These are phyloP conservation scores for Aradophagus sp. DNA, from an alignment of 1,140 invertebrate genomes.

Conservation along the genomic window DNA sequence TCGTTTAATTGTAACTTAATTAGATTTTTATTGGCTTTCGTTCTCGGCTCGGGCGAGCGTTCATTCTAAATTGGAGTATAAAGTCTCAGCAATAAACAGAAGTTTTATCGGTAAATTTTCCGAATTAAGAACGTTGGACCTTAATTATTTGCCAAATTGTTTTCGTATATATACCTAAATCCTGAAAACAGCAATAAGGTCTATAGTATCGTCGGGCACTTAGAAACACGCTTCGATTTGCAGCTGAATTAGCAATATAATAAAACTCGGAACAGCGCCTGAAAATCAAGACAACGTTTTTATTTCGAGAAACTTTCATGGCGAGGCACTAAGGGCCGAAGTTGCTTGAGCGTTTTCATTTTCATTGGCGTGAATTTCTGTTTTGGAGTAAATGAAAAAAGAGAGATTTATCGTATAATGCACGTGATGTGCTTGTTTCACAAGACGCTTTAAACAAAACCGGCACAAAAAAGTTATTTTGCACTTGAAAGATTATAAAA, in stretches of 20 bases:
- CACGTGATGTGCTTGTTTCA: neutral
- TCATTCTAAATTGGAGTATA: conserved; percentile 18
- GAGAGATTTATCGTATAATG: too few species aligned
- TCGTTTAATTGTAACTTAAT: conserved; percentile 10
- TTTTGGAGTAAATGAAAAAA: too few species aligned
- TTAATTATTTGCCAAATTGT: conserved; percentile 38
- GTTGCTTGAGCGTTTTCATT: neutral
- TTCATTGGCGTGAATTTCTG: too few species aligned
- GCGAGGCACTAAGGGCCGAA: too few species aligned
- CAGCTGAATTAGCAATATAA: conserved; percentile 10
- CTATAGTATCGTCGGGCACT: conserved; percentile 5
- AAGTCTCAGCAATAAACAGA: conserved; percentile 12
- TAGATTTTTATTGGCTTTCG: conserved; percentile 9
- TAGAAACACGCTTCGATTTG: conserved; percentile 30
- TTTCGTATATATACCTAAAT: conserved; percentile 36
- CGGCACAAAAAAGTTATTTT: conserved; percentile 6
- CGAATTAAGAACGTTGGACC: conserved; percentile 5
- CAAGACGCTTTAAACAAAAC: conserved; percentile 10
- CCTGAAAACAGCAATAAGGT: conserved; percentile 1
- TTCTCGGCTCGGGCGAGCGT: conserved; percentile 2
- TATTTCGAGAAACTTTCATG: neutral
- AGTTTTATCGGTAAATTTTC: conserved; percentile 20
- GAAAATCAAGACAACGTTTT: conserved; percentile 8
- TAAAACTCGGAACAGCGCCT: conserved; percentile 16
- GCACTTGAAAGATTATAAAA: conserved; percentile 13